Evolutionary conservation across 1,140 invertebrate species (phyloP).

Genomic region (Homarus americanus): DNA sequence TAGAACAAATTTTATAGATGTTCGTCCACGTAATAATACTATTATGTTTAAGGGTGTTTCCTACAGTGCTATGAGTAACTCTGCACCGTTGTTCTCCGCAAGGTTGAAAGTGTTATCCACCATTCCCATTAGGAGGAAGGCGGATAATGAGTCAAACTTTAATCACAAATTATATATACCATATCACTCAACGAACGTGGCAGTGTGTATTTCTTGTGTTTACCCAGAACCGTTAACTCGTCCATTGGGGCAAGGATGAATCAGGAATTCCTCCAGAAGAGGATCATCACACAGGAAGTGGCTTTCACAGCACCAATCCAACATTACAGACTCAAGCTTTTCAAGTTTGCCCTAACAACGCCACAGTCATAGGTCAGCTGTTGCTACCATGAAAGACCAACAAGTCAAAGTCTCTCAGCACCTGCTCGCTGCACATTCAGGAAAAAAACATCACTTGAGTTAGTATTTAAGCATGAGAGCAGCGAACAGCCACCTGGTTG

Average conservation of each 20-base stretch:
- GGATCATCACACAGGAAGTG: not conserved
- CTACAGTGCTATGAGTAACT: no score
- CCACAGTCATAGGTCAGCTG: not conserved
- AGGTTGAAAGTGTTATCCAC: no score
- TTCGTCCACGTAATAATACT: no score
- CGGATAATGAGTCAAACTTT: no score
- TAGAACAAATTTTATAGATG: no score
- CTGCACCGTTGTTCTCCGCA: no score
- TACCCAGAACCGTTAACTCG: no score
- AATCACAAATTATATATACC: no score
- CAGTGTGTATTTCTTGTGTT: no score
- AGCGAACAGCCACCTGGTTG: not conserved
- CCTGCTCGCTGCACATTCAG: slow-evolving; percentile 11
- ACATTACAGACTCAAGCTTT: slow-evolving; percentile 6
- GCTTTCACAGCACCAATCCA: slow-evolving; percentile 14
- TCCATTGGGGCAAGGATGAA: not conserved
- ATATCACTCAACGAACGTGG: no score
- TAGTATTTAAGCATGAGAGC: slow-evolving; percentile 4
- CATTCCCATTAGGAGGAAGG: no score
- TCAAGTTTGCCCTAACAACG: not conserved
- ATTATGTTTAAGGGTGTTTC: no score
- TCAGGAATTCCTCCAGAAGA: not conserved
- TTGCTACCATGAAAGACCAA: slow-evolving; percentile 9
- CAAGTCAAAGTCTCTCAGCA: slow-evolving; percentile 15
- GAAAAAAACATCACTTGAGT: not conserved